Percentiles rank a stretch among this genome's conserved stretches.
Evolutionary conservation across 1,140 invertebrate genomes (phyloP).

Genomic region (Matsumurasca onukii): DNA sequence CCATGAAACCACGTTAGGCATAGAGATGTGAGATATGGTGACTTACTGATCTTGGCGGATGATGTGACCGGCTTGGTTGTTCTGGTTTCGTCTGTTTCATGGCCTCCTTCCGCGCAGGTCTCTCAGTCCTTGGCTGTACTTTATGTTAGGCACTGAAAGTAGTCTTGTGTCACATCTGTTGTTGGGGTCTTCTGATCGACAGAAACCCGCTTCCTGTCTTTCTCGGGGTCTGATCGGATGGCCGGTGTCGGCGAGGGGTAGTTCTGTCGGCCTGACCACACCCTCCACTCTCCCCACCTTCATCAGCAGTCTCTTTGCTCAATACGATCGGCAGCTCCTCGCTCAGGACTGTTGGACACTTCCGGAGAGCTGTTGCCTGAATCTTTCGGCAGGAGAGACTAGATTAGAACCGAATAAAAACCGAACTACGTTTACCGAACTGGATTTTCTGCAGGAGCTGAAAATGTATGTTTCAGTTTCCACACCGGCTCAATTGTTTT

Average conservation of each 20-base stretch:
- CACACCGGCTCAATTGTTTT: slow-evolving; percentile 77
- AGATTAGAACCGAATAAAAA: slow-evolving; percentile 25
- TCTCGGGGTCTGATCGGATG: slow-evolving; percentile 61
- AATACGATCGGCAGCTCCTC: slow-evolving; percentile 34
- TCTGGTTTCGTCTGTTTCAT: slow-evolving; percentile 27
- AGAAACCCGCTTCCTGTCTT: slow-evolving; percentile 53
- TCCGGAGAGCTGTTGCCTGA: slow-evolving; percentile 28
- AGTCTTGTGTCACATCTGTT: slow-evolving; percentile 64
- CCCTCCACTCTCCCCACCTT: background rate
- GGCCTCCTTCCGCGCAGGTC: slow-evolving; percentile 38
- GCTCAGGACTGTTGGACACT: slow-evolving; percentile 28
- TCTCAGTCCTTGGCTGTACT: slow-evolving; percentile 50
- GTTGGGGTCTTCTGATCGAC: slow-evolving; percentile 48
- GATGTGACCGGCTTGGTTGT: slow-evolving; percentile 57
- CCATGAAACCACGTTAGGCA: background rate
- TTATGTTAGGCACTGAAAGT: slow-evolving; percentile 75
- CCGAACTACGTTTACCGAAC: slow-evolving; percentile 12
- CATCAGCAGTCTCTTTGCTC: slow-evolving; percentile 33
- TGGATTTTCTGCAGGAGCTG: slow-evolving; percentile 13
- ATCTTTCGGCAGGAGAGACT: background rate
- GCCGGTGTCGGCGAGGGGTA: slow-evolving; percentile 61
- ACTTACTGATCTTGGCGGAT: slow-evolving; percentile 88
- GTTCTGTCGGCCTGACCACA: slow-evolving; percentile 56
- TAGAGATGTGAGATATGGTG: slow-evolving; percentile 42
- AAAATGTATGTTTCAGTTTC: slow-evolving; percentile 60